Evolutionary conservation across 2,113 vertebrate species (phyloP).

Genomic region (Fulica atra): DNA sequence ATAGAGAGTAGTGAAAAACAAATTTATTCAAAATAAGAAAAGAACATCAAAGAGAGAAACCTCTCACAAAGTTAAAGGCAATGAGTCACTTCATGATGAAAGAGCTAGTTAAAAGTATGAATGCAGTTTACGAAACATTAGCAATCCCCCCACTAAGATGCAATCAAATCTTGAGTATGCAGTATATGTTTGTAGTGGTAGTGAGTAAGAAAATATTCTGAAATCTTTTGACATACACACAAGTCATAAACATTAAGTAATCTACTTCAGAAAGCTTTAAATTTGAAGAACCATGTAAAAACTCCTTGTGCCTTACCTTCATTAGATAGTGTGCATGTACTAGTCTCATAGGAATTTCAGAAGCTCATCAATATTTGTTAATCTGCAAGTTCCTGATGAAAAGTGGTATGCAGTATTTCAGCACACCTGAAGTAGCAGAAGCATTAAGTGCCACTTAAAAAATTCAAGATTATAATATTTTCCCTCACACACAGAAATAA

Average conservation of each 20-base stretch:
- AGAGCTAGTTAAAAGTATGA: constrained; percentile 55
- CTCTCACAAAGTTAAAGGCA: constrained; percentile 55
- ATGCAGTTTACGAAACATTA: constrained; percentile 55
- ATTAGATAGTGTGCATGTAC: background rate
- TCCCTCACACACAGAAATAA: constrained; percentile 1
- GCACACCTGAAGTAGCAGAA: constrained; percentile 47
- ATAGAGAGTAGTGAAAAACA: constrained; percentile 56
- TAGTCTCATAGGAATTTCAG: constrained; percentile 19
- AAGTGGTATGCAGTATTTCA: constrained; percentile 28
- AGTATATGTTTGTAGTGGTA: background rate
- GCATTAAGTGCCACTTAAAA: constrained; percentile 47
- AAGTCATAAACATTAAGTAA: constrained; percentile 38
- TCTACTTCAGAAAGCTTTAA: constrained; percentile 30
- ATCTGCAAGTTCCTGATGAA: constrained; percentile 55
- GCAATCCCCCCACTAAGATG: background rate
- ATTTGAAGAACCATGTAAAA: background rate
- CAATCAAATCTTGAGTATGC: background rate
- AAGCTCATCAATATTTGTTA: constrained; percentile 62
- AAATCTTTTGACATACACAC: constrained; percentile 23
- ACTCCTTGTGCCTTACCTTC: background rate
- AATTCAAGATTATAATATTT: constrained; percentile 54
- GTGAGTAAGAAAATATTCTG: background rate
- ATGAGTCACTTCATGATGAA: constrained; percentile 52
- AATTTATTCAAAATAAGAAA: constrained; percentile 69
- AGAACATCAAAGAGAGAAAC: constrained; percentile 61